Evolutionary conservation across 64 coral and sea anemone genomes (phyloP), one percentile per base, ranked within the genome.

Genomic region (Pocillopora verrucosa): DNA sequence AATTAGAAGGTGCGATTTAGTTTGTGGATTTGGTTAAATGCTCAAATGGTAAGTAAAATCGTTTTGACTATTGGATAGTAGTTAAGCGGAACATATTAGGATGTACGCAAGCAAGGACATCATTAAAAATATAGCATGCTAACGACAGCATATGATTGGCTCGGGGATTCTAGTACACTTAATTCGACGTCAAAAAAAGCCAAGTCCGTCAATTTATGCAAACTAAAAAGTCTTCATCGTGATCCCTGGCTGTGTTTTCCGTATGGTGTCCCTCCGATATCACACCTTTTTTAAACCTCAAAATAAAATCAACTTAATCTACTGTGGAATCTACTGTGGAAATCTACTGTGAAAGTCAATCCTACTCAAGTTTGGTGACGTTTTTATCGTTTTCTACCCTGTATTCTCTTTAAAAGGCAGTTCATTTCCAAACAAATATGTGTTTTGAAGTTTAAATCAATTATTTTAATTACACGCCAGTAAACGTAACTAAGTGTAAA

Each of bases 51-150:
- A 69, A n/a, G 17, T n/a, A 22, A 69, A 69, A 69, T n/a, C 10
- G 10, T n/a, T 69, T 69, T 69, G 10, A 5, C 20, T n/a, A 22
- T 10, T 19, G 65, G 19, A n/a, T 65, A 17, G 63, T 5, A 65
- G 13, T 1, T 16, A 65, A 20, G 30, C 65, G 20, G 65, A 22
- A 67, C 4, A 67, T 19, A 69, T 20, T 2, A 69, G 65, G 22
- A 69, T 65, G 7, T 69, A 69, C 20, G 22, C 19, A 69, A 24
- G 65, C 20, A 22, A 69, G 65, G 24, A 69, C 20, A n/a, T n/a
- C 65, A 69, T 69, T 69, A n/a, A 69, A n/a, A n/a, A 69, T 69
- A 69, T 69, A 69, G 65, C 65, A 69, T 51, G 41, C 41, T 51
- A 51, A 51, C 1, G 41, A 51, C 0, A 51, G 41, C 0, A 51